phyloP scores from a whole-genome alignment of 2,888 invertebrate genomes.

The Drosophila helvetica region DNA sequence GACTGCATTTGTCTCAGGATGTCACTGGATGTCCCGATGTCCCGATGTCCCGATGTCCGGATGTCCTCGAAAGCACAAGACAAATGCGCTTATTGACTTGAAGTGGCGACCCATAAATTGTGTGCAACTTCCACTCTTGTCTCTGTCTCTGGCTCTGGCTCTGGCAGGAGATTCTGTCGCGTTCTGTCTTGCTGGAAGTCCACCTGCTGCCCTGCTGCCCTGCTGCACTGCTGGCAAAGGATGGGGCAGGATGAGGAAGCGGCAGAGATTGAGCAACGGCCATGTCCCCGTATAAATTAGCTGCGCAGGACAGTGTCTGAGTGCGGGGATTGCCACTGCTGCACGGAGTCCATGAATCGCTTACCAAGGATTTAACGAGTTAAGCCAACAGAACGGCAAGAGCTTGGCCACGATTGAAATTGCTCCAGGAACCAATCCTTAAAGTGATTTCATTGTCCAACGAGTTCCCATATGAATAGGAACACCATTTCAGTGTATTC shows the following conservation, averaged over 20 bases:
- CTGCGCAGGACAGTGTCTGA: slow-evolving; percentile 15
- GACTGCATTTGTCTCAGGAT: slow-evolving; percentile 3
- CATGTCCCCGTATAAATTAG: slow-evolving; percentile 61
- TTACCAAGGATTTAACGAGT: not conserved
- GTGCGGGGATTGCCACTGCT: too few species aligned
- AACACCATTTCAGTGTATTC: too few species aligned
- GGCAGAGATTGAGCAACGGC: slow-evolving; percentile 4
- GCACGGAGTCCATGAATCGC: not conserved
- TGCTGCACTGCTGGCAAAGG: not conserved
- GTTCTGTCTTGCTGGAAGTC: not conserved
- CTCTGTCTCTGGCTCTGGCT: slow-evolving; percentile 11
- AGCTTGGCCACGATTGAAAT: not conserved
- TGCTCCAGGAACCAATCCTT: not conserved
- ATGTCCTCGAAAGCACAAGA: slow-evolving; percentile 47
- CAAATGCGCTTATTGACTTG: slow-evolving; percentile 80
- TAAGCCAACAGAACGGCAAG: not conserved
- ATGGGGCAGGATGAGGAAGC: not conserved
- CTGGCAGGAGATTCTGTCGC: slow-evolving; percentile 15
- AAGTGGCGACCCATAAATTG: slow-evolving; percentile 74
- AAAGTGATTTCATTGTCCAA: not conserved
- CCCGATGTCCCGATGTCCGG: not conserved
- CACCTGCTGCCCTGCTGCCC: slow-evolving; percentile 2
- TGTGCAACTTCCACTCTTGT: slow-evolving; percentile 41
- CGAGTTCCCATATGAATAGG: not conserved
- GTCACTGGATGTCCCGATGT: not conserved